Evolutionary conservation across 1,140 invertebrate species (phyloP), one percentile per base, ranked within the genome.

Genomic region (Micrasema minimum): DNA sequence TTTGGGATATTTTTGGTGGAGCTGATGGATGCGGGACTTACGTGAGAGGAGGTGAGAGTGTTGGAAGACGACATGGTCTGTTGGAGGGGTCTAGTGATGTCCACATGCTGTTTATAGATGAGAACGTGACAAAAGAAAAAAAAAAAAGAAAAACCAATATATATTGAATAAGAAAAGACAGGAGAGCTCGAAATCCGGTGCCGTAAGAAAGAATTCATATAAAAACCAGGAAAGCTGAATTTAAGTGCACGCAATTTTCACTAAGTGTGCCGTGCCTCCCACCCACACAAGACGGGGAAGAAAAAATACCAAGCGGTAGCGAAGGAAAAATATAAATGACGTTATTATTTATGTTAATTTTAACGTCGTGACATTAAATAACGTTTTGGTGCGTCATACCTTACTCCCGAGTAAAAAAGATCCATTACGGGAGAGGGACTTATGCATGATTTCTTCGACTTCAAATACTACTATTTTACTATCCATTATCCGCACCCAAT

Each of bases 281-380:
- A 59, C 23, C 22, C 41, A 67, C 22, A 14, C 41, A 41, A 26
- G 51, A 37, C 14, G 16, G 31, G 37, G 55, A 59, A 46, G 59
- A 31, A 69, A 69, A 69, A 51, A 50, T 35, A 43, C 23, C 66
- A 14, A 22, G 53, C 66, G 18, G 23, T 23, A 1, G 38, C 31
- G 31, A 59, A 46, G 41, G 66, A 71, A 66, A 75, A 75, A 75
- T 75, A 75, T 70, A 75, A 75, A 75, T 72, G 74, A 75, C 74
- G 70, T 75, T 75, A 75, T 75, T 75, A 75, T 75, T 72, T 75
- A 75, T 75, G 74, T 75, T 75, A 75, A 75, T 75, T 75, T 72
- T 72, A 75, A 72, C 74, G 74, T 66, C 67, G 67, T 45, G 67
- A 75, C 70, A 75, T 75, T 75, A 72, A 75, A 75, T 72, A 72